Evolutionary conservation across 2,888 invertebrate genomes (phyloP), one percentile per base, ranked within the genome.

Genomic region (Scelioninae gen. 1): DNA sequence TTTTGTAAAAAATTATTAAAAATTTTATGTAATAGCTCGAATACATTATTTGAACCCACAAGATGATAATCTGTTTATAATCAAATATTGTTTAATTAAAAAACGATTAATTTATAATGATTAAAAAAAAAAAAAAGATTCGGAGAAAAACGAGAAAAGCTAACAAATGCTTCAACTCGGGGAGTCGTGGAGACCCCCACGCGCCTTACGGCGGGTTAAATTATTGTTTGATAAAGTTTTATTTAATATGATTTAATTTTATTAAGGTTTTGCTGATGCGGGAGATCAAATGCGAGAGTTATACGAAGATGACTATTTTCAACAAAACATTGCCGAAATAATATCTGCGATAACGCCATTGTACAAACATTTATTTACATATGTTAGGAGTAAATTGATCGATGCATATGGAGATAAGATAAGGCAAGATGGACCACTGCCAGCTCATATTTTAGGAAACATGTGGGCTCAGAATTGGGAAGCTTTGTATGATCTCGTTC

Each of bases 401-500:
- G 93, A 94, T 66, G 90, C 94, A 49, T 96, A 96, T 85, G 95
- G 95, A 0, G 93, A 94, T 23, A 93, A 93, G 55, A 93, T 95
- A 0, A 92, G 95, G 23, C 91, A 93, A 4, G 95, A 96, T 76
- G 97, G 97, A 0, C 96, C 97, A 0, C 94, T 98, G 69, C 97
- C 98, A 0, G 96, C 96, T 0, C 97, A 98, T 93, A 90, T 98
- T 11, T 90, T 98, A 11, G 97, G 97, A 11, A 96, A 97, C 91
- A 95, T 97, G 94, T 97, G 97, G 97, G 95, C 95, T 0, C 97
- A 97, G 90, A 95, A 95, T 87, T 97, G 97, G 97, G 95, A 95
- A 84, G 95, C 95, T 11, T 94, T 97, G 56, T 94, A 94, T 89
- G 95, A 96, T 82, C 90, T 96, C 43, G 95, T 97, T 79, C 94